These are phyloP conservation scores for Oryzias celebensis DNA, from an alignment of 2,113 vertebrate species.

Conservation along the genomic window DNA sequence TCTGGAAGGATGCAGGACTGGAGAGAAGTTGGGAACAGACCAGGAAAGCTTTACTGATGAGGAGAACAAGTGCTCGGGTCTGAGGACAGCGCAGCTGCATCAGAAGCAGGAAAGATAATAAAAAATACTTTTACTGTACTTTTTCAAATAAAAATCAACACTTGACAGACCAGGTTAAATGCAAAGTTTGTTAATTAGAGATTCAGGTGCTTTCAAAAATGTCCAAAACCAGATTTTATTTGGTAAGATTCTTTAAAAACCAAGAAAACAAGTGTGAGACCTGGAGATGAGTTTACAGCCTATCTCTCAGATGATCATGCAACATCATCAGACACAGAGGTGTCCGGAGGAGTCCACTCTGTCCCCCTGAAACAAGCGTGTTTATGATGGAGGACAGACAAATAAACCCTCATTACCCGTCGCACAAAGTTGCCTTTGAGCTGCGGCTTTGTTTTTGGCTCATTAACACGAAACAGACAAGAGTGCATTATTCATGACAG, in stretches of 20 bases:
- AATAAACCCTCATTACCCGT: constrained; percentile 2
- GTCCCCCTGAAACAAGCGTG: background rate
- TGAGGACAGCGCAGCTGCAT: background rate
- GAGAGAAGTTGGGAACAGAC: background rate
- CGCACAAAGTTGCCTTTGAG: constrained; percentile 16
- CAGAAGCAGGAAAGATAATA: background rate
- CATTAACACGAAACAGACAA: constrained; percentile 47
- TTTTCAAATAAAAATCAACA: too few relatives aligned
- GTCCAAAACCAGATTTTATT: too few relatives aligned
- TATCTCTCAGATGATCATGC: too few relatives aligned
- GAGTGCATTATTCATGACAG: constrained; percentile 31
- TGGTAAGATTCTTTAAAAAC: too few relatives aligned
- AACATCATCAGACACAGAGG: constrained; percentile 9
- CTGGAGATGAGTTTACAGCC: too few relatives aligned
- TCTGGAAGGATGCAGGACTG: background rate
- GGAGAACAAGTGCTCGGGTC: background rate
- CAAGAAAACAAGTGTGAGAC: too few relatives aligned
- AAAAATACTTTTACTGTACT: too few relatives aligned
- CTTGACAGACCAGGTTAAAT: too few relatives aligned
- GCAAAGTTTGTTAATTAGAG: too few relatives aligned
- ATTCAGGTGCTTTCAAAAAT: too few relatives aligned
- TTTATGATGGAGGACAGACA: constrained; percentile 6
- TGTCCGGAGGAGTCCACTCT: background rate
- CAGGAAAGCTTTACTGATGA: background rate
- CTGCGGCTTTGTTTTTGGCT: constrained; percentile 18